Base-by-base conservation (phyloP, 2,113 vertebrate genomes). In the Larimichthys crocea region DNA sequence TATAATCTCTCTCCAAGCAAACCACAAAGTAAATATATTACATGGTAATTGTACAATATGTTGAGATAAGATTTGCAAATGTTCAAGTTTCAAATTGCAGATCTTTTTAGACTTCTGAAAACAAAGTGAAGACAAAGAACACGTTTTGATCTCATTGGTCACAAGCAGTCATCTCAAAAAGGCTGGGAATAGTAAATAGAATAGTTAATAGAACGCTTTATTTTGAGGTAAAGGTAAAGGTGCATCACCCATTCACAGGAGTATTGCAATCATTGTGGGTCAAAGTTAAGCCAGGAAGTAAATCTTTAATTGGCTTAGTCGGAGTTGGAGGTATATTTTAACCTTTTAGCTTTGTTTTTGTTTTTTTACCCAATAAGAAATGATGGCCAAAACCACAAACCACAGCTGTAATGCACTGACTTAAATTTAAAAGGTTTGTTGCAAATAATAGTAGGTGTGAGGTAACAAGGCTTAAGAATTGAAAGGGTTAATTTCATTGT, bases 401-500 rank as follows among this genome's bases (percentile, higher is more conserved):
- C 57, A 0, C 0, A 50, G 24, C 42, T 68, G 35, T 42, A 84
- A 62, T 57, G 19, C 73, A 49, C 10, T 9, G 24, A 63, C 55
- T 60, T n/a, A 50, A 31, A 75, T 31, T 69, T 31, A 55, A 40
- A n/a, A 10, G 12, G 12, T 66, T 55, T 78, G 24, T 63, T 72
- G 24, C 56, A 61, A 56, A 68, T 72, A 67, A 52, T 46, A 55
- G 22, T 12, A 66, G 50, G 20, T 78, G 55, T 52, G 55, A 53
- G 78, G 73, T 40, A 89, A 80, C 55, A 62, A 52, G 29, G 31
- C 64, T 56, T 52, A 10, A 80, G 61, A 74, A 77, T 14, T 57
- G 64, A 85, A 82, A 42, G 55, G 78, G 84, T 88, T 91, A 86
- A 87, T 83, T 74, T 66, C 22, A 49, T 69, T 65, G 56, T 63